Conservation (phyloP, 2,113 vertebrate species). For the Passer domesticus region DNA sequence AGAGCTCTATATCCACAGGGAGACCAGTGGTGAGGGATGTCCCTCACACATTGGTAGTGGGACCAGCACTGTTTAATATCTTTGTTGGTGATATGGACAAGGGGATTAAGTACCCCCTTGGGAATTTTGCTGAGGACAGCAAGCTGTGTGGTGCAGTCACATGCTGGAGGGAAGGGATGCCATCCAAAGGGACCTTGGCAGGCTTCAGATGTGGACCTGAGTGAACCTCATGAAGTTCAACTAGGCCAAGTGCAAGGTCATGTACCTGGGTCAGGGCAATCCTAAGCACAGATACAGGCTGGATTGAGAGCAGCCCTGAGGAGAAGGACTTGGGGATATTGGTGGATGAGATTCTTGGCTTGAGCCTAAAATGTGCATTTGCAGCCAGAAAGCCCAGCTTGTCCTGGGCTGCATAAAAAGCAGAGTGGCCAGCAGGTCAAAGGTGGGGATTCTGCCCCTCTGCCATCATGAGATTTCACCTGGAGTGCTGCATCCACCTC, state of each 20-base stretch:
- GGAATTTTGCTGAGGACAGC: background rate
- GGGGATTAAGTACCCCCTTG: background rate
- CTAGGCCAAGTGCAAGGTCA: background rate
- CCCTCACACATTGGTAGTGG: rapidly evolving
- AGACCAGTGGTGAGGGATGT: background rate
- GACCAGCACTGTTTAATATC: background rate
- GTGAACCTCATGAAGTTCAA: background rate
- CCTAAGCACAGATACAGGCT: background rate
- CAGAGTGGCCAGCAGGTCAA: too few relatives aligned
- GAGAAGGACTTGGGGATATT: too few relatives aligned
- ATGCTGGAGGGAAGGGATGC: rapidly evolving
- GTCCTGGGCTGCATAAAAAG: too few relatives aligned
- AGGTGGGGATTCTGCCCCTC: too few relatives aligned
- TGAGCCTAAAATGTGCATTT: too few relatives aligned
- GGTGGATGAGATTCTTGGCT: too few relatives aligned
- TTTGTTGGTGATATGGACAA: background rate
- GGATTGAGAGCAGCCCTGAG: too few relatives aligned
- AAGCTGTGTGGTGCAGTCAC: background rate
- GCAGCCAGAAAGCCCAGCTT: too few relatives aligned
- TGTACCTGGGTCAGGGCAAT: background rate
- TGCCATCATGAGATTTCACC: too few relatives aligned
- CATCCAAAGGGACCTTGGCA: background rate
- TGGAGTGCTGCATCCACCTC: too few relatives aligned
- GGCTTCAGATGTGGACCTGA: background rate
- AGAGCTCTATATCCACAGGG: background rate